Base-by-base conservation (phyloP, 2,113 vertebrate species). In the Oostethus manadensis region DNA sequence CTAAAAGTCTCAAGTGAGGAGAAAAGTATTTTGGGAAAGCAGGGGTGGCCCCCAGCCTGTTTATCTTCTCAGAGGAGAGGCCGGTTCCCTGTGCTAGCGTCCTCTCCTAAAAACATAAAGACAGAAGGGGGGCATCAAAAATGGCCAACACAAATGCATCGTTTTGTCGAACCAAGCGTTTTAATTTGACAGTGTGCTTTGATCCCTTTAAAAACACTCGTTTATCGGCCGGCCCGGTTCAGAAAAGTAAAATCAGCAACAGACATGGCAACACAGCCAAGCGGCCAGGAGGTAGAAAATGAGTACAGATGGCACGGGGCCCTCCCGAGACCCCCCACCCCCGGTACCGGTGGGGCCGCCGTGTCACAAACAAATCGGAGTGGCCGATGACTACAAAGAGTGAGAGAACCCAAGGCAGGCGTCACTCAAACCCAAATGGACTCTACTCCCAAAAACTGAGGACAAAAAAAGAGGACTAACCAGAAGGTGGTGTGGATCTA, bases 351-450 rank as follows among this genome's bases (percentile, higher is more conserved):
- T n/a, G 26, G 51, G 15, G 51, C n/a, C 17, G 20, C 38, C 51
- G 13, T 38, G 18, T 14, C 33, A 20, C 29, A 40, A 10, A 53
- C 29, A 18, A 53, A 11, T 45, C 7, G 10, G 1, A 49, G 10
- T 54, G 29, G 3, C 10, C 16, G 5, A 33, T 33, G 29, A 33
- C 29, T 33, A 33, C 29, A 33, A 33, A 6, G 29, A 33, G 29
- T 26, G 23, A 26, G 3, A 55, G 62, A 59, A 56, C 60, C 70
- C 11, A 65, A 50, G 62, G 56, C 35, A 15, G 57, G 67, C 43
- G 45, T 71, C 66, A 59, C 49, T 79, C 68, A 49, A 56, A 29
- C 35, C 60, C 68, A 51, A 66, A 78, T 58, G 61, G 51, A 79
- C 23, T 58, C 23, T 21, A 53, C 71, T 71, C 1, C 40, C 17